Base-by-base conservation (phyloP, 2,113 vertebrate genomes). In the Picathartes gymnocephalus region DNA sequence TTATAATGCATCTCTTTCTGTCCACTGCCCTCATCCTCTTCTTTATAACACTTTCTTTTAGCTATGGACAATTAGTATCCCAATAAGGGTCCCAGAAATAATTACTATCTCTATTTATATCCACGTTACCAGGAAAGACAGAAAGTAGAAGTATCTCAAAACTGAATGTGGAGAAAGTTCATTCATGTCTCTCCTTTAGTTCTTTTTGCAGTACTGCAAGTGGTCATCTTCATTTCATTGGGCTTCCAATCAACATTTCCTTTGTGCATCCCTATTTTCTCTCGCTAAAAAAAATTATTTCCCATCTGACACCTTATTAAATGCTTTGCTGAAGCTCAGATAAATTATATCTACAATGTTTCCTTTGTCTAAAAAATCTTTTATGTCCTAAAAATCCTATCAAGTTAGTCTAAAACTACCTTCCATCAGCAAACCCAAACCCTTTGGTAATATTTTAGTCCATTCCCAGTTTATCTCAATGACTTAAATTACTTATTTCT, bases 291-390 rank as follows among this genome's bases (percentile, higher is more conserved):
- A 39, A 90, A 82, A 85, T 30, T 3, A 88, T 92, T 95, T 95
- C 93, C 88, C 90, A 58, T 81, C 66, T 92, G 88, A 71, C 3
- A 5, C 50, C 37, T 93, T 90, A 83, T 80, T 95, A 95, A 96
- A 95, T 92, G 79, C 74, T 77, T 90, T 95, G 53, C n/a, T 80
- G 90, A 77, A 95, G 58, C 93, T 70, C 74, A 80, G 79, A 83
- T 85, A 90, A 92, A 95, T 95, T 85, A 92, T 85, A 86, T 33
- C 79, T 72, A 86, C 68, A 23, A 45, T 79, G 66, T 88, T 94
- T 94, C 60, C 64, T 94, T 93, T 97, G 90, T 93, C 54, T 94
- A 64, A 85, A 83, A 93, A 94, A 81, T 78, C 76, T 92, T 95
- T 86, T 81, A 86, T 92, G 76, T 90, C 81, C 68, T 35, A 54